Conservation (phyloP, 2,888 invertebrate genomes). For the Argyra leucocephala region DNA sequence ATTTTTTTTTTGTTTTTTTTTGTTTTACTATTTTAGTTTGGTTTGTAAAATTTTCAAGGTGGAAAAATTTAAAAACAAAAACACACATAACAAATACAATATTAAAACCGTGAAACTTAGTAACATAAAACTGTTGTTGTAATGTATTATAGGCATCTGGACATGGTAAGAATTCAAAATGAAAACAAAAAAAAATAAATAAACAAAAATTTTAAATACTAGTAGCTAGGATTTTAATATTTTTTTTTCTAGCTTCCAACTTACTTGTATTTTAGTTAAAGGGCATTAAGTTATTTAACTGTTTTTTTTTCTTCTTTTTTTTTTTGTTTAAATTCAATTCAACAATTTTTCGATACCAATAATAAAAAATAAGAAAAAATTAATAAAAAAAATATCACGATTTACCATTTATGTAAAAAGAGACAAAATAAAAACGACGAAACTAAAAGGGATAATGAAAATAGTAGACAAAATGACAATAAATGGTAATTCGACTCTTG, state of each 20-base stretch:
- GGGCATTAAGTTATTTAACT: background rate
- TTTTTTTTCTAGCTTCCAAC: no score
- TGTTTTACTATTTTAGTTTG: background rate
- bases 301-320: background rate
- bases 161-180: background rate
- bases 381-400: background rate
- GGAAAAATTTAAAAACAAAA: background rate
- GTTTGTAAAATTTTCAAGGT: background rate
- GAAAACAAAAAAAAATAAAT: no score
- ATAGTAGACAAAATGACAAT: background rate
- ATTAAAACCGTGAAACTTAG: background rate
- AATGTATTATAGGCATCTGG: background rate
- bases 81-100: background rate
- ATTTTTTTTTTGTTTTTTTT: background rate
- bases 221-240: background rate
- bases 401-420: slow-evolving; percentile 1
- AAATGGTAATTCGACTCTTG: background rate
- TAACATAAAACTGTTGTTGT: background rate
- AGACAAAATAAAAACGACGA: background rate
- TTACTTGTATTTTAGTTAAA: background rate
- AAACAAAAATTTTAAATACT: background rate
- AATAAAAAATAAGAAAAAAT: background rate
- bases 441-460: background rate
- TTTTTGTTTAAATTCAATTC: background rate
- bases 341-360: background rate